Evolutionary conservation across 2,888 invertebrate species (phyloP), one percentile per base, ranked within the genome.

Genomic region (Hedya salicella): DNA sequence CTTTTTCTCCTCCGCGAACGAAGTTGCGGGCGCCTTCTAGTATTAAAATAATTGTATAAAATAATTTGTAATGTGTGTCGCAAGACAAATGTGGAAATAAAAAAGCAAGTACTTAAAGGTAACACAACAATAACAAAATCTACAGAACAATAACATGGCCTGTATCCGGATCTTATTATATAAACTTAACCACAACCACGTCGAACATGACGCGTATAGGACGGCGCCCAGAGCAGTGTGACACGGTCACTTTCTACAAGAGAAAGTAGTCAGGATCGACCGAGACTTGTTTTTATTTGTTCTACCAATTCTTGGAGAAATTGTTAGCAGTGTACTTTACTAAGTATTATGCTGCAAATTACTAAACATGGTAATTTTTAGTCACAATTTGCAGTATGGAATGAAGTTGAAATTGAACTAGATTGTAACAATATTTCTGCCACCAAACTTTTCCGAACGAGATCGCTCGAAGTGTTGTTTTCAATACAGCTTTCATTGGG

Each of bases 171-270:
- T 61, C n/a, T 52, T 17, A 17, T 32, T 32, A 40, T 50, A 50
- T 40, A 61, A n/a, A 61, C 16, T 16, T 40, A 25, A 11, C 44
- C 63, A 42, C 0, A 69, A 59, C 80, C 86, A 85, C 76, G 82
- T 59, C 73, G 68, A 59, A 5, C 14, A 17, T 16, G 21, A 40
- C 21, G n/a, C 78, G 69, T 76, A 78, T 68, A 80, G 76, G 75
- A 78, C 73, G 72, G 71, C 81, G 75, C 77, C 81, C 81, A 79
- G 78, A 71, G 70, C 68, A 71, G 78, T 78, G 79, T 78, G 79
- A 74, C 80, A 78, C 82, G 87, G 88, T 87, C 88, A 92, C 91
- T 92, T 92, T 92, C 91, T 87, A 86, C 81, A 71, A 67, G 87
- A 82, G 91, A 92, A 92, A 92, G 91, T 91, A 81, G 82, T 79